These are phyloP conservation scores for Bibio marci DNA, from an alignment of 2,888 invertebrate species.

Conservation along the genomic window DNA sequence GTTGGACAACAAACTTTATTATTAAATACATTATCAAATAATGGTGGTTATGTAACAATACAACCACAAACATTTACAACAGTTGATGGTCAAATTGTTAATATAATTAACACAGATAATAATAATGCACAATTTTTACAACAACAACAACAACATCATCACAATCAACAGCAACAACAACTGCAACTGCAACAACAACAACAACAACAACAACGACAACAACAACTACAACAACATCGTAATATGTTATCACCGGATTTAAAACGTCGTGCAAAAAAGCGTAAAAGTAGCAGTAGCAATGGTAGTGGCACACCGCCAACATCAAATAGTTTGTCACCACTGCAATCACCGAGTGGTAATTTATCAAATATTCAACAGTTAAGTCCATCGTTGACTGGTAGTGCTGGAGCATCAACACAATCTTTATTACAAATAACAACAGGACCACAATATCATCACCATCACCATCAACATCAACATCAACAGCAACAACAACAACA, in stretches of 20 bases:
- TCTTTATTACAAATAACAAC: slow-evolving; percentile 45
- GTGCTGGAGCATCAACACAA: slow-evolving; percentile 18
- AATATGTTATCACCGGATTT: slow-evolving; percentile 51
- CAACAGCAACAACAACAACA: no score
- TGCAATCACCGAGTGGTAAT: slow-evolving; percentile 19
- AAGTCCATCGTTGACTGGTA: neutral
- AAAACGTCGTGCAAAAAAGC: slow-evolving; percentile 51
- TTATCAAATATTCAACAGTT: slow-evolving; percentile 13
- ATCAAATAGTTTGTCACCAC: slow-evolving; percentile 21
- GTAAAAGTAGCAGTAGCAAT: slow-evolving; percentile 36
- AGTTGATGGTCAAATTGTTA: slow-evolving; percentile 51
- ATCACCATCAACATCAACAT: slow-evolving; percentile 13
- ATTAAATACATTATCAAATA: slow-evolving; percentile 14
- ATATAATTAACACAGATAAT: slow-evolving; percentile 34
- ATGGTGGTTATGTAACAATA: slow-evolving; percentile 44
- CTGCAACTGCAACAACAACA: slow-evolving; percentile 1
- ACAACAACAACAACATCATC: slow-evolving; percentile 17
- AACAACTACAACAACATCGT: slow-evolving; percentile 13
- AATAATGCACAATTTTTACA: slow-evolving; percentile 13
- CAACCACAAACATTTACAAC: slow-evolving; percentile 49
- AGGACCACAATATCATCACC: neutral
- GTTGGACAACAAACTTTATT: slow-evolving; percentile 11
- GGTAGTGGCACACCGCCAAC: slow-evolving; percentile 16
- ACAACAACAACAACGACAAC: slow-evolving; percentile 11
- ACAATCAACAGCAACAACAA: slow-evolving; percentile 12